phyloP scores from a whole-genome alignment of 2,888 invertebrate species.

The Ectropis crepuscularia region DNA sequence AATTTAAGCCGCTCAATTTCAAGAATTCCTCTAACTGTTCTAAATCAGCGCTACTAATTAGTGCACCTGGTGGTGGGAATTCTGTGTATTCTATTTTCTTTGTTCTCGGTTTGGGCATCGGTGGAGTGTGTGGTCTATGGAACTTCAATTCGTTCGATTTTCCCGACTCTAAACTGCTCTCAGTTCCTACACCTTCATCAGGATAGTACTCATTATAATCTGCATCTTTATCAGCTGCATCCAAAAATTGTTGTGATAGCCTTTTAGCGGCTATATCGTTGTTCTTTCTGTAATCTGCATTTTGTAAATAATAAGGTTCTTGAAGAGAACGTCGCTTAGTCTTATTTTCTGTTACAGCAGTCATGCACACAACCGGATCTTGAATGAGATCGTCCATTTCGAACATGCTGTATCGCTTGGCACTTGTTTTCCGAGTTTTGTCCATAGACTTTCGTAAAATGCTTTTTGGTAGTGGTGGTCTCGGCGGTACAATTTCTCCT shows the following conservation, averaged over 20 bases:
- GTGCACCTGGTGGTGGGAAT: constrained; percentile 78
- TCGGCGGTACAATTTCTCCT: constrained; percentile 86
- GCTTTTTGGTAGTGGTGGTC: constrained; percentile 89
- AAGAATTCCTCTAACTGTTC: constrained; percentile 89
- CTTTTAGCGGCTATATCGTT: constrained; percentile 82
- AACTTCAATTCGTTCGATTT: constrained; percentile 83
- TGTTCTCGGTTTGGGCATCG: constrained; percentile 78
- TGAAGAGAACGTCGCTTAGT: constrained; percentile 90
- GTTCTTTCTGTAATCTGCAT: constrained; percentile 78
- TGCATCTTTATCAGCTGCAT: constrained; percentile 82
- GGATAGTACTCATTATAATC: constrained; percentile 83
- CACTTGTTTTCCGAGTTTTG: constrained; percentile 79
- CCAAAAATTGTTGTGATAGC: constrained; percentile 80
- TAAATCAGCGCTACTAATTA: constrained; percentile 86
- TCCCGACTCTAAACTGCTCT: constrained; percentile 84
- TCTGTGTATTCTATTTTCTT: constrained; percentile 80
- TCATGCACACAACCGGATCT: constrained; percentile 77
- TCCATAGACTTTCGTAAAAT: constrained; percentile 88
- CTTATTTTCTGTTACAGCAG: constrained; percentile 78
- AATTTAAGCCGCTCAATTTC: constrained; percentile 88
- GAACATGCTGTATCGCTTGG: constrained; percentile 92
- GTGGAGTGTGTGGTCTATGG: constrained; percentile 81
- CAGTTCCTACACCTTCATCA: constrained; percentile 87
- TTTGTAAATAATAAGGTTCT: constrained; percentile 88
- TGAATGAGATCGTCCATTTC: constrained; percentile 87